These are phyloP conservation scores for Manacus vitellinus DNA, from an alignment of 2,113 vertebrate genomes.

Conservation along the genomic window DNA sequence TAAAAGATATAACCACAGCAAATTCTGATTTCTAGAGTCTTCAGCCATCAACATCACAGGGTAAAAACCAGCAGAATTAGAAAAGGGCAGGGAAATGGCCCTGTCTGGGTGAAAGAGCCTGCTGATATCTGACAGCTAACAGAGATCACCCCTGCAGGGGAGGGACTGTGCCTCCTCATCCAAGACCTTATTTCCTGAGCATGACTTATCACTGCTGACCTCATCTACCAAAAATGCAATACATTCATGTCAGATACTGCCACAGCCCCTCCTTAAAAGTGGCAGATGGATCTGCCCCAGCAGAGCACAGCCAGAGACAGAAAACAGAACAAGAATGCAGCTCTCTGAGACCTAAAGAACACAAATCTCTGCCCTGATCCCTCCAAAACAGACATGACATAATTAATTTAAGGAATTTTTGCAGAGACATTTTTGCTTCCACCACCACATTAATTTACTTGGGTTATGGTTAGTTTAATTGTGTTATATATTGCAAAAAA, in stretches of 20 bases:
- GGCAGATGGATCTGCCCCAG: neutral
- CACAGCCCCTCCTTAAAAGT: neutral
- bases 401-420: neutral
- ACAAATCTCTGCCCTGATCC: neutral
- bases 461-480: neutral
- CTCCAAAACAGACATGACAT: neutral
- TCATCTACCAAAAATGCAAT: conserved; percentile 4
- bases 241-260: neutral
- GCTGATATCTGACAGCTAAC: neutral
- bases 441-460: neutral
- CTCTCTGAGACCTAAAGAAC: neutral
- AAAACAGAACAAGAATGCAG: fast-evolving
- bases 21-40: neutral
- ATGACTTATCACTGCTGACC: neutral
- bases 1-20: neutral
- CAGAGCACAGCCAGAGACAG: neutral
- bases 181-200: neutral
- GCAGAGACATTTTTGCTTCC: neutral
- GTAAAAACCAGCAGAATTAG: neutral
- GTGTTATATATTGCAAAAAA: neutral
- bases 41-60: neutral
- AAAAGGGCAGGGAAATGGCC: neutral
- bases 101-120: neutral
- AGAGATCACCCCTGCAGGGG: neutral
- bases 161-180: neutral